phyloP scores from a whole-genome alignment of 2,797 vertebrate genomes.

The Leptoclinus maculatus region DNA sequence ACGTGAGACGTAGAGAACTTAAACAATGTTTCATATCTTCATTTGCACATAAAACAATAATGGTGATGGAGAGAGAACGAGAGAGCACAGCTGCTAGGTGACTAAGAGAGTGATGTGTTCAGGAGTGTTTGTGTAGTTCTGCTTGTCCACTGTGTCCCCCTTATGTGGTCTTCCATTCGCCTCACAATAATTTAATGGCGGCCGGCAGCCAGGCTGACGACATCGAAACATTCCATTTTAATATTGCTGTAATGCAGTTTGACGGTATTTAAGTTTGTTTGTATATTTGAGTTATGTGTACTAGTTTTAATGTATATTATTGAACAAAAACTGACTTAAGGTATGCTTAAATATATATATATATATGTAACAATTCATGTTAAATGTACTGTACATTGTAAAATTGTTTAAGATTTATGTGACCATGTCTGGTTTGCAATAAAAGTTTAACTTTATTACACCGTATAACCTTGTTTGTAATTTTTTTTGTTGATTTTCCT shows the following conservation, averaged over 20 bases:
- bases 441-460: slow-evolving; percentile 90
- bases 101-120: slow-evolving; percentile 46
- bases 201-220: slow-evolving; percentile 79
- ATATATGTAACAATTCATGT: slow-evolving; percentile 88
- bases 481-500: background rate
- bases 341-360: slow-evolving; percentile 87
- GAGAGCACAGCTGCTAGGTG: slow-evolving; percentile 71
- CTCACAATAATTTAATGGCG: slow-evolving; percentile 72
- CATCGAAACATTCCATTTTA: slow-evolving; percentile 89
- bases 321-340: slow-evolving; percentile 86
- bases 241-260: slow-evolving; percentile 91
- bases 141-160: slow-evolving; percentile 74
- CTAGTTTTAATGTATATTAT: slow-evolving; percentile 96
- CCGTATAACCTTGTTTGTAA: slow-evolving; percentile 12
- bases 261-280: slow-evolving; percentile 94
- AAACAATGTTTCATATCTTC: slow-evolving; percentile 44
- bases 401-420: slow-evolving; percentile 90
- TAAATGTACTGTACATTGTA: slow-evolving; percentile 98
- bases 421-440: slow-evolving; percentile 97
- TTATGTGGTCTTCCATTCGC: slow-evolving; percentile 85
- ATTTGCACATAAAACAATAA: slow-evolving; percentile 72
- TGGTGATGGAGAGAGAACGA: slow-evolving; percentile 35
- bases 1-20: slow-evolving; percentile 52
- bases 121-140: slow-evolving; percentile 44
- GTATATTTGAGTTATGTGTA: slow-evolving; percentile 94